Conservation (phyloP, 2,113 vertebrate species). For the Onychostruthus taczanowskii region DNA sequence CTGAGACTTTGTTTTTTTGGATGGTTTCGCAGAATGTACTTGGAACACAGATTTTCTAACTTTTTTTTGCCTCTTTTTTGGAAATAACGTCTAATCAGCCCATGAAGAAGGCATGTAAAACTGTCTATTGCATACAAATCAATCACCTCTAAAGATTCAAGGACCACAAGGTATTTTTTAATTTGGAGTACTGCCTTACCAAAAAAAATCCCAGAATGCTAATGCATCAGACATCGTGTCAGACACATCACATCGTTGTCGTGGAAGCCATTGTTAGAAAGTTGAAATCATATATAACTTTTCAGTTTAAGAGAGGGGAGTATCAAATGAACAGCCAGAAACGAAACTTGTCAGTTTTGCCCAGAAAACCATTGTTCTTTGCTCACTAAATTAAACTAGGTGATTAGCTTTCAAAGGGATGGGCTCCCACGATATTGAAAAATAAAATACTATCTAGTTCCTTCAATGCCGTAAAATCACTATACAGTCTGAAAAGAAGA, state of each 20-base stretch:
- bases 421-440: neutral
- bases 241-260: constrained; percentile 52
- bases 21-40: neutral
- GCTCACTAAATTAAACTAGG: constrained; percentile 36
- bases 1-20: neutral
- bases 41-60: neutral
- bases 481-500: neutral
- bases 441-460: neutral
- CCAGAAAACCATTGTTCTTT: constrained; percentile 62
- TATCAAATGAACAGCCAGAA: constrained; percentile 76
- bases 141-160: constrained; percentile 27
- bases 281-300: constrained; percentile 67
- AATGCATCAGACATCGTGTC: neutral
- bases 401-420: constrained; percentile 64
- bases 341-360: constrained; percentile 70
- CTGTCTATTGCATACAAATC: constrained; percentile 11
- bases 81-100: neutral
- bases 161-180: constrained; percentile 39
- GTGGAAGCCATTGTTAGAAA: constrained; percentile 52
- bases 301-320: constrained; percentile 67
- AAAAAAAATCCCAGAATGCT: constrained; percentile 25
- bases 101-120: neutral
- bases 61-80: neutral
- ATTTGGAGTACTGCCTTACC: constrained; percentile 20
- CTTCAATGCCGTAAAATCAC: neutral